Conservation (phyloP, 1,140 invertebrate genomes). For the Neodiprion pinetum region DNA sequence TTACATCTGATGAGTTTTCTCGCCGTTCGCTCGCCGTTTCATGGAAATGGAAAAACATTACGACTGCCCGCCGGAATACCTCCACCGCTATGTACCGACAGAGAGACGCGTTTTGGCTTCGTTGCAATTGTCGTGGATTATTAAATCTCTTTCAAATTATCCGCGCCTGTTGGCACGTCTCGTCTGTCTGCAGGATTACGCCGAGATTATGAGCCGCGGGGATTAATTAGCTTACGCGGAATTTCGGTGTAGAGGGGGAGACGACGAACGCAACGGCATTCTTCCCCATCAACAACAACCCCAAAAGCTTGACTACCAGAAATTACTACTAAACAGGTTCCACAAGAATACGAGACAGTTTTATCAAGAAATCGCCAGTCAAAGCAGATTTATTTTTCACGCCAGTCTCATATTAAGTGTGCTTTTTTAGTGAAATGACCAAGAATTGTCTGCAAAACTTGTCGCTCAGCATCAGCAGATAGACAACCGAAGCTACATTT, state of each 20-base stretch:
- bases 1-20: not conserved
- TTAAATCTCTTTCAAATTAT: slow-evolving; percentile 56
- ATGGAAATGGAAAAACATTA: not conserved
- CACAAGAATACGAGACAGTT: too few species aligned
- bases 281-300: not conserved
- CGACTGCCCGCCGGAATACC: not conserved
- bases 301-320: too few species aligned
- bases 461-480: too few species aligned
- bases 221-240: slow-evolving; percentile 6
- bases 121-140: slow-evolving; percentile 40
- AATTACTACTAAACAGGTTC: too few species aligned
- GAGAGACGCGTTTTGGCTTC: slow-evolving; percentile 45
- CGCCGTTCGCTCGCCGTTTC: not conserved
- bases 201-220: slow-evolving; percentile 14
- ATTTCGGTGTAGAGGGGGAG: not conserved
- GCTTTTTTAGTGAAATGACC: too few species aligned
- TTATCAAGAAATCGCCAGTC: too few species aligned
- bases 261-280: not conserved
- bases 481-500: too few species aligned
- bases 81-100: slow-evolving; percentile 10
- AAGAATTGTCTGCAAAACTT: too few species aligned
- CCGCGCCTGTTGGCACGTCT: slow-evolving; percentile 51
- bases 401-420: too few species aligned
- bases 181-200: slow-evolving; percentile 50
- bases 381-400: too few species aligned